These are phyloP conservation scores for Corella eumyota DNA, from an alignment of 23 tunicate genomes.

Conservation along the genomic window DNA sequence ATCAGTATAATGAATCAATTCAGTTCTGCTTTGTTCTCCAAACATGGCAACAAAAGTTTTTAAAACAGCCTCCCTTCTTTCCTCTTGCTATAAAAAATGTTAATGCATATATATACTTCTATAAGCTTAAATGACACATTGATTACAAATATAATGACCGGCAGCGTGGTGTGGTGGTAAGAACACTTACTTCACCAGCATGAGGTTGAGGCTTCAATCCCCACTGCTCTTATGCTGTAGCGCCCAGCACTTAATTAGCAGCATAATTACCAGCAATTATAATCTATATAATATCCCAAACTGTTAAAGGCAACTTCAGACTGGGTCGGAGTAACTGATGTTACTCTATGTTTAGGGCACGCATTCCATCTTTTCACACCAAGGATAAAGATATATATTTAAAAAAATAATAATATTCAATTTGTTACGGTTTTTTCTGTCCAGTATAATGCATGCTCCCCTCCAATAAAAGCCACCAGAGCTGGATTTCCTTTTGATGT, in stretches of 20 bases:
- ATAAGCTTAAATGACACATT: background rate
- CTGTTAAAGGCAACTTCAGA: no score
- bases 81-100: constrained; percentile 23
- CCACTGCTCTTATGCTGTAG: no score
- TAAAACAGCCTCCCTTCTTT: constrained; percentile 47
- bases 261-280: no score
- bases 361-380: no score
- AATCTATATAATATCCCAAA: no score
- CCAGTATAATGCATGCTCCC: constrained; percentile 78
- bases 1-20: constrained; percentile 50
- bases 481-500: constrained; percentile 73
- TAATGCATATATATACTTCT: background rate
- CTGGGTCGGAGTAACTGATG: no score
- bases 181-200: background rate
- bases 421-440: constrained; percentile 37
- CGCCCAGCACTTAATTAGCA: no score
- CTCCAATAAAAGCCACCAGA: constrained; percentile 71
- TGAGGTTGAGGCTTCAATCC: background rate
- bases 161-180: no score
- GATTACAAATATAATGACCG: no score
- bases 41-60: constrained; percentile 31
- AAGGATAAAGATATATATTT: no score
- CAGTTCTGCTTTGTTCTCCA: constrained; percentile 32
- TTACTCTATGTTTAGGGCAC: no score
- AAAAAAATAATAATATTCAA: background rate